phyloP scores from a whole-genome alignment of 2,888 invertebrate species.

The Folsomia manolachei region DNA sequence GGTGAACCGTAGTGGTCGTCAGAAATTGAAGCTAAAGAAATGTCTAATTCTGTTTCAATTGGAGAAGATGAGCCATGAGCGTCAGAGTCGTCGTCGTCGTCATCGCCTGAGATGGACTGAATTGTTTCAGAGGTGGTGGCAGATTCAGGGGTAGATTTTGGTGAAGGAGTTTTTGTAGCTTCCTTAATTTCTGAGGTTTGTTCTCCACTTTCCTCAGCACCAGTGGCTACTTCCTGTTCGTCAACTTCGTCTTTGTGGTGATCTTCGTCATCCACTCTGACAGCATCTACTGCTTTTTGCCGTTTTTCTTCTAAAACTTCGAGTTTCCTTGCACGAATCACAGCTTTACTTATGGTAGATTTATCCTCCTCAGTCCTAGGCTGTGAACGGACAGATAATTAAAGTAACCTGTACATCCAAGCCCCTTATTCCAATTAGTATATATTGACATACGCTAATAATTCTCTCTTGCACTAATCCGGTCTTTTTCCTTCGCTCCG shows the following conservation, averaged over 20 bases:
- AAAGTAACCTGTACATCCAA: no score
- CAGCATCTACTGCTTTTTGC: conserved; percentile 6
- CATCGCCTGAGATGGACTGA: not conserved
- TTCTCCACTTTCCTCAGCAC: not conserved
- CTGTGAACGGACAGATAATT: no score
- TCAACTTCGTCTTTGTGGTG: conserved; percentile 11
- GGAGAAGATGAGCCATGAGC: conserved; percentile 24
- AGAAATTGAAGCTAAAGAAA: conserved; percentile 20
- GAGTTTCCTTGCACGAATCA: conserved; percentile 39
- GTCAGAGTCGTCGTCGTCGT: not conserved
- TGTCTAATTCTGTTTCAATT: conserved; percentile 35
- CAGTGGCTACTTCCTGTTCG: not conserved
- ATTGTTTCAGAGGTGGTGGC: not conserved
- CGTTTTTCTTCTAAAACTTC: conserved; percentile 25
- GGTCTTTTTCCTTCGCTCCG: conserved; percentile 52
- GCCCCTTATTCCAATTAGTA: no score
- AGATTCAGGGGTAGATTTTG: not conserved
- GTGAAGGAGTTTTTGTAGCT: not conserved
- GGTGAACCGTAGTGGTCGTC: conserved; percentile 2
- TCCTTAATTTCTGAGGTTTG: not conserved
- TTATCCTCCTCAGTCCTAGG: conserved; percentile 78
- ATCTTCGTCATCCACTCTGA: not conserved
- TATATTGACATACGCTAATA: conserved; percentile 67
- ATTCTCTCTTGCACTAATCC: conserved; percentile 65
- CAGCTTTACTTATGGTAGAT: conserved; percentile 64